Evolutionary conservation across 2,113 vertebrate species (phyloP).

Genomic region (Oncorhynchus mykiss): DNA sequence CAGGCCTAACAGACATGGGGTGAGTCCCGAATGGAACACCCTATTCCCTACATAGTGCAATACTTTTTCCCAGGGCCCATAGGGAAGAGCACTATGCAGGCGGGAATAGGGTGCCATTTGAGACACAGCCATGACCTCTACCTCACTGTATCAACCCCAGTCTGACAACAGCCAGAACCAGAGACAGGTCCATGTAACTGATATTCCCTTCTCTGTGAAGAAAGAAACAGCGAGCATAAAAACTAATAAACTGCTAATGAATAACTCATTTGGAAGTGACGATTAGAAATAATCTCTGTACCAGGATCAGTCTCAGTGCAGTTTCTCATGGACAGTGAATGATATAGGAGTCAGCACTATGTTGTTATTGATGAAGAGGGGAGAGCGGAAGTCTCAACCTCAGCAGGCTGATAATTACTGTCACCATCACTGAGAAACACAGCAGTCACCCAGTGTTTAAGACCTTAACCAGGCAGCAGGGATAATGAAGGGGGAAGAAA

Average conservation of each 20-base stretch:
- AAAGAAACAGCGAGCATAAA: neutral
- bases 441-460: neutral
- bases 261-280: neutral
- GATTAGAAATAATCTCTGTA: neutral
- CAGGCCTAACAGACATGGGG: neutral
- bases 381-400: neutral
- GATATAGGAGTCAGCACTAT: neutral
- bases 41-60: too few species aligned
- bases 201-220: neutral
- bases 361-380: neutral
- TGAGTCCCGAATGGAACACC: too few species aligned
- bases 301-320: neutral
- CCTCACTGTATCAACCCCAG: slow-evolving; percentile 8
- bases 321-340: neutral
- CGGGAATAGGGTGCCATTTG: neutral
- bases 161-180: neutral
- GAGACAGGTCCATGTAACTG: neutral
- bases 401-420: neutral
- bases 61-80: too few species aligned
- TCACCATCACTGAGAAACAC: neutral
- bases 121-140: neutral
- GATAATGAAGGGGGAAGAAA: neutral
- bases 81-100: too few species aligned
- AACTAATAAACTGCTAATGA: neutral
- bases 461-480: neutral